These are phyloP conservation scores for Penaeus vannamei DNA, from an alignment of 1,140 invertebrate genomes.

Conservation along the genomic window DNA sequence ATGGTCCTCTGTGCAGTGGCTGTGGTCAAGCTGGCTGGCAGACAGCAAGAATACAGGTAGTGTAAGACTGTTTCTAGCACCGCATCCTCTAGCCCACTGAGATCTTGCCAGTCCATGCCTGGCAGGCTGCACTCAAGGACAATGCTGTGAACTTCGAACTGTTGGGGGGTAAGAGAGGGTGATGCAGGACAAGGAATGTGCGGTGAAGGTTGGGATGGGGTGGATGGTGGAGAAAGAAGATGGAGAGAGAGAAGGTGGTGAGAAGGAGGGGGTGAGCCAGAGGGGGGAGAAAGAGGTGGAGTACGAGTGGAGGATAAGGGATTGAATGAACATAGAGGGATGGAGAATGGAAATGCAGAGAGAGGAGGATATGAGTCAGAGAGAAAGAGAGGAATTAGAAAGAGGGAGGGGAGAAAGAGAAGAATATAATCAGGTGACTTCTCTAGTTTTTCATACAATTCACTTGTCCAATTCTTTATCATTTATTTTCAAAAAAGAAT, in stretches of 20 bases:
- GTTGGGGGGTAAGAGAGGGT: slow-evolving; percentile 57
- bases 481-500: no score
- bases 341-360: no score
- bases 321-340: no score
- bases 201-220: no score
- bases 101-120: slow-evolving; percentile 75
- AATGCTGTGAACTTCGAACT: slow-evolving; percentile 79
- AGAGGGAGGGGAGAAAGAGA: no score
- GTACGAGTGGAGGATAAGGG: no score
- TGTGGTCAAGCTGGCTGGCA: slow-evolving; percentile 76
- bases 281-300: neutral
- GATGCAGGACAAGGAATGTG: neutral
- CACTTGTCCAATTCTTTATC: no score
- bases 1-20: slow-evolving; percentile 76
- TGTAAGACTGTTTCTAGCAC: slow-evolving; percentile 77
- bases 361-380: no score
- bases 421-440: no score
- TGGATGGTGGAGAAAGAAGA: no score
- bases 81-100: slow-evolving; percentile 75
- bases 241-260: neutral
- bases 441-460: no score
- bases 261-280: neutral
- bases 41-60: slow-evolving; percentile 79
- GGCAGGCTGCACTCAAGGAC: slow-evolving; percentile 76
- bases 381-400: no score